phyloP scores from a whole-genome alignment of 2,797 vertebrate species.

The Mallotus villosus region DNA sequence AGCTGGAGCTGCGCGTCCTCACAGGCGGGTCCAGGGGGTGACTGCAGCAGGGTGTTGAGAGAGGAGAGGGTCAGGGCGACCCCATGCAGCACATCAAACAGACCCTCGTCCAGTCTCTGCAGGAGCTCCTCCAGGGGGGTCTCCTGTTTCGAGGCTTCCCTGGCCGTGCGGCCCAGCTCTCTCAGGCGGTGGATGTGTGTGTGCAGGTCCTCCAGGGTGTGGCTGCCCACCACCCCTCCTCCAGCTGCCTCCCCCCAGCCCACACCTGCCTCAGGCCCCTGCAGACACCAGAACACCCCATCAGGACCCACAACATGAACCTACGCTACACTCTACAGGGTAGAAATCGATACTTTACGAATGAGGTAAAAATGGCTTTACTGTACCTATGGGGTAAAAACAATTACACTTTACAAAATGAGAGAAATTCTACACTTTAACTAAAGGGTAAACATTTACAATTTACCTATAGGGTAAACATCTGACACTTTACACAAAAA shows the following conservation, averaged over 20 bases:
- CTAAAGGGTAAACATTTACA: neutral
- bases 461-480: no score
- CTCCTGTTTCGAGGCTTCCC: conserved; percentile 58
- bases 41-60: conserved; percentile 70
- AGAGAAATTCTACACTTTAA: neutral
- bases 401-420: neutral
- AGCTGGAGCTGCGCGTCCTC: conserved; percentile 68
- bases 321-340: neutral
- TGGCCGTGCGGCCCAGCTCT: conserved; percentile 73
- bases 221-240: conserved; percentile 57
- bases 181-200: conserved; percentile 72
- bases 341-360: no score
- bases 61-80: conserved; percentile 76
- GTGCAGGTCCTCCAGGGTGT: conserved; percentile 78
- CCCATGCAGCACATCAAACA: conserved; percentile 79
- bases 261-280: conserved; percentile 76
- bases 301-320: neutral
- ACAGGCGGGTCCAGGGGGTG: conserved; percentile 40
- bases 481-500: neutral
- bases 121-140: conserved; percentile 52
- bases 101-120: conserved; percentile 72
- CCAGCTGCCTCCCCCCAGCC: conserved; percentile 58
- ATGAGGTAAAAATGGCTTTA: no score
- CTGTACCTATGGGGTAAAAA: neutral
- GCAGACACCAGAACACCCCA: conserved; percentile 36